Evolutionary conservation across 2,113 vertebrate genomes (phyloP), one percentile per base, ranked within the genome.

Genomic region (Anolis sagrei): DNA sequence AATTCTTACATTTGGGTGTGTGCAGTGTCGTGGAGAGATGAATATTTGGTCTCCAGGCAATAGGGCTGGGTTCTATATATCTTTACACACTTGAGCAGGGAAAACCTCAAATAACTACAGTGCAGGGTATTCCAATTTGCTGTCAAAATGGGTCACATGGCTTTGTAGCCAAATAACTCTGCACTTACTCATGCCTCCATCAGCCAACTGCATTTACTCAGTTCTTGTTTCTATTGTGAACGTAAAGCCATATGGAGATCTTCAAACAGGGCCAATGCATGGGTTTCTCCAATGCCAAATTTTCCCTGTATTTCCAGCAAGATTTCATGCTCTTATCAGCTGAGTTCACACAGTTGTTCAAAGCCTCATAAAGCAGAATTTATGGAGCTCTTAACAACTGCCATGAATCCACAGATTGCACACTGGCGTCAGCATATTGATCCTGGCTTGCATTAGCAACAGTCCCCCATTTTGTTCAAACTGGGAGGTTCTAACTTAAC

Each of bases 1-100:
- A 61, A 86, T 79, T 74, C 69, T 64, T 72, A 74, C 21, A n/a
- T 78, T 4, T 62, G 39, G 68, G 54, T 75, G 54, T 86, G 78
- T 62, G 23, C 77, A 80, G 25, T 74, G n/a, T 72, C 69, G 49
- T 64, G 7, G 32, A 14, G n/a, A 86, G 80, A 86, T 74, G 36
- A 61, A 73, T 39, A 48, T n/a, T 25, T 48, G 18, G 76, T 72
- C 51, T 61, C 68, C 21, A 80, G 69, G 70, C 21, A 74, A 80
- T 27, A 64, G 58, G 36, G 19, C 39, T 62, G 36, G 54, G 36
- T 66, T 74, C 69, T 81, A 27, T 39, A 29, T 36, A 81, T 70
- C 49, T 79, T 61, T 44, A 72, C 39, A 14, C 6, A 48, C 49
- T 70, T 85, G 25, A 85, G 39, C 48, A 44, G 51, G 39, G 69